Evolutionary conservation across 2,113 vertebrate species (phyloP), one percentile per base, ranked within the genome.

Genomic region (Gallinago media): DNA sequence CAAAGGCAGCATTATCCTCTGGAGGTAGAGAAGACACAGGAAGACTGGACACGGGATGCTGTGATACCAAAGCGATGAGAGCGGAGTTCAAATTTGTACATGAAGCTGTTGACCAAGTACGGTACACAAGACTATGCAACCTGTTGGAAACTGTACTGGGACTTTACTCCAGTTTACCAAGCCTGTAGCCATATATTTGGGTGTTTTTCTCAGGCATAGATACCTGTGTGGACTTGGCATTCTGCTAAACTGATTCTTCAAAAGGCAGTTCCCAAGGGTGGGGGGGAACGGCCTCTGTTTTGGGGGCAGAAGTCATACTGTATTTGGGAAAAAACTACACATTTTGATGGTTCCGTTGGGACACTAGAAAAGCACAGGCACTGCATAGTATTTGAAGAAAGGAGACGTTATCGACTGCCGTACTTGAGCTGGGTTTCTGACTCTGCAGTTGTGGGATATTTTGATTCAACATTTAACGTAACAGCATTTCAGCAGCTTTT

Each of bases 61-160:
- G 4, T 68, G 58, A 38, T 0, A 0, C 10, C 25, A 15, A 12
- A 3, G 0, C 4, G 29, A 56, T 0, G 0, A 46, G 73, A 61
- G 18, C 1, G 0, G 13, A 17, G 12, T 34, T 91, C 15, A 23
- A 3, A 47, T 63, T 63, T 15, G 52, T 55, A 15, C 4, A 0
- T 34, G 8, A 50, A 4, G 1, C 4, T 62, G 40, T 23, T 0
- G 0, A 3, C 72, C 4, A 2, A 9, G 8, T 18, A 18, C 6
- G 26, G 15, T 46, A 56, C 23, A 6, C 3, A 16, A 27, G 9
- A 40, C 22, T 8, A 9, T 22, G 21, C n/a, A 42, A 7, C 3
- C 14, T 47, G 3, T 62, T 71, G 42, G 23, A 76, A 83, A 44
- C 25, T 0, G 1, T 56, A 16, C 19, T 7, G 8, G 36, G 22